Percentiles rank a stretch among this genome's conserved stretches.
Conservation (phyloP, 2,888 invertebrate species). For the Gasteruption jaculator region DNA sequence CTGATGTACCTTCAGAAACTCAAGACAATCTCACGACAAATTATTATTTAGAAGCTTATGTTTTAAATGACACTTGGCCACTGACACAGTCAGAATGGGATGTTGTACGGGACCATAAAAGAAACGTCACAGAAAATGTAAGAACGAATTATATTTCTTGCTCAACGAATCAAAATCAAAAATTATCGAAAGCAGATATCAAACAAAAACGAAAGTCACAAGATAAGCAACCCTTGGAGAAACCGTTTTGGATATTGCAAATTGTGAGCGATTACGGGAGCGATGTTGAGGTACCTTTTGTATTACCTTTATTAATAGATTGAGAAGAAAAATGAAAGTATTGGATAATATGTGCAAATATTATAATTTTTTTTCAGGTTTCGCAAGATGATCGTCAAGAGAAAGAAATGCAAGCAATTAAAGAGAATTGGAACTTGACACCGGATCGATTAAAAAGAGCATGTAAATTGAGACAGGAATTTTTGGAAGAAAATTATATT, state of each 20-base stretch:
- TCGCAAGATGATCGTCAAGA: too few species aligned
- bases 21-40: neutral
- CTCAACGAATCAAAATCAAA: conserved; percentile 5
- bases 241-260: conserved; percentile 32
- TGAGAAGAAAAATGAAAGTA: too few species aligned
- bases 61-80: conserved; percentile 50
- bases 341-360: too few species aligned
- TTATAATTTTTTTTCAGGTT: too few species aligned
- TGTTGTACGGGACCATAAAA: conserved; percentile 32
- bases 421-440: too few species aligned
- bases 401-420: too few species aligned
- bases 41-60: conserved; percentile 37
- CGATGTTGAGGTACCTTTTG: conserved; percentile 20
- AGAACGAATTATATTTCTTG: conserved; percentile 11
- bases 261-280: conserved; percentile 23
- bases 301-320: neutral
- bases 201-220: conserved; percentile 4
- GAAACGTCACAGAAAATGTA: neutral
- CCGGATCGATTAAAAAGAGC: too few species aligned
- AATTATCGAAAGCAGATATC: neutral
- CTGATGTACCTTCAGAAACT: too few species aligned
- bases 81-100: conserved; percentile 47
- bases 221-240: conserved; percentile 12
- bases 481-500: too few species aligned
- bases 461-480: too few species aligned